phyloP scores from a whole-genome alignment of 1,140 invertebrate species.

The Homarus americanus region DNA sequence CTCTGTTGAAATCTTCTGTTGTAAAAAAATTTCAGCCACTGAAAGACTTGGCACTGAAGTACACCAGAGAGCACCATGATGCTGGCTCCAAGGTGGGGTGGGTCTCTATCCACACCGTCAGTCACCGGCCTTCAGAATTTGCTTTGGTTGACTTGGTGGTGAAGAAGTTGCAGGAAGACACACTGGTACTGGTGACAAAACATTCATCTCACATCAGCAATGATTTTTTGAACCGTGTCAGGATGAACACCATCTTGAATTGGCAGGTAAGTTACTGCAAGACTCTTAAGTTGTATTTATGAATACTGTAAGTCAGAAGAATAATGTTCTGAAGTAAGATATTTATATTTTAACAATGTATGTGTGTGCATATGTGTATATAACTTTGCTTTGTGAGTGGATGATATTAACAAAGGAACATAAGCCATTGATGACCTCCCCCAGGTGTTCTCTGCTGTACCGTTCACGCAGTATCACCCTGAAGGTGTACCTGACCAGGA shows the following conservation, averaged over 20 bases:
- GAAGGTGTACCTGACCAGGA: slow-evolving; percentile 20
- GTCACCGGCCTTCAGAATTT: slow-evolving; percentile 33
- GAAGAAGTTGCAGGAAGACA: slow-evolving; percentile 48
- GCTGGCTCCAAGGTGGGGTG: slow-evolving; percentile 52
- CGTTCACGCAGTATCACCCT: slow-evolving; percentile 60
- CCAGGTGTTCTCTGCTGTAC: slow-evolving; percentile 55
- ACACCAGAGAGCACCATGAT: slow-evolving; percentile 50
- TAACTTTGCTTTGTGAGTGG: not conserved
- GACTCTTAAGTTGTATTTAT: not conserved
- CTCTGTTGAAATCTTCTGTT: no score
- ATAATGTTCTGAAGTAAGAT: no score
- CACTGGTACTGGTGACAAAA: slow-evolving; percentile 39
- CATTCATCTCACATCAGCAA: slow-evolving; percentile 48
- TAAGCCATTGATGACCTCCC: not conserved
- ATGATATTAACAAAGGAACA: not conserved
- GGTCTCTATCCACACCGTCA: slow-evolving; percentile 25
- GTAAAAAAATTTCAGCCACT: slow-evolving; percentile 39
- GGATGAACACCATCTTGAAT: slow-evolving; percentile 56
- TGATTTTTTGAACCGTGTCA: slow-evolving; percentile 56
- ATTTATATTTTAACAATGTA: not conserved
- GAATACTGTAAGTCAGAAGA: no score
- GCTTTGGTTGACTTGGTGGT: slow-evolving; percentile 49
- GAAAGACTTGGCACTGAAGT: slow-evolving; percentile 59
- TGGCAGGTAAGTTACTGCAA: slow-evolving; percentile 50
- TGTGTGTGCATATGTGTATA: not conserved